These are phyloP conservation scores for Melanerpes formicivorus DNA, from an alignment of 2,113 vertebrate genomes.

Conservation along the genomic window DNA sequence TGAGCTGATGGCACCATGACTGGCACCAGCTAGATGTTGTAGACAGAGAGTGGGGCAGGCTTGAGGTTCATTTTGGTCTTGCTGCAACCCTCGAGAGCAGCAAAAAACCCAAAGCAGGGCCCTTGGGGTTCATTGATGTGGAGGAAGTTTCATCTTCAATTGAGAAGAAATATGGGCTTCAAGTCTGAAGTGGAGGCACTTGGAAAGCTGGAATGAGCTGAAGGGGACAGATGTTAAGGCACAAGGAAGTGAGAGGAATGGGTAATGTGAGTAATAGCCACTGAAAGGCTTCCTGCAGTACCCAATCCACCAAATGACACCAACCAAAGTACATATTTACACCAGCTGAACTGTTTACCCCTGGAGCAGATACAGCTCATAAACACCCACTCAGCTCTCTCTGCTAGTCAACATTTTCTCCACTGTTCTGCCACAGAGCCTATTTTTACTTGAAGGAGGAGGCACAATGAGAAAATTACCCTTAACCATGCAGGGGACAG, in stretches of 20 bases:
- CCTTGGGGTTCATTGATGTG: neutral
- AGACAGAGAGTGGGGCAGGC: neutral
- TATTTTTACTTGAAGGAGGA: neutral
- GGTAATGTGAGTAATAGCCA: neutral
- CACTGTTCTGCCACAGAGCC: neutral
- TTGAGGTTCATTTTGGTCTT: neutral
- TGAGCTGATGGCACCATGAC: neutral
- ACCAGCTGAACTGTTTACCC: conserved; percentile 42
- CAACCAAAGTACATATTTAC: conserved; percentile 5
- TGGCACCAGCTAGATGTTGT: neutral
- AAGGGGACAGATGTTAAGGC: neutral
- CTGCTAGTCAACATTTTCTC: neutral
- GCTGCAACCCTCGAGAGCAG: neutral
- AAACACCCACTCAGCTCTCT: neutral
- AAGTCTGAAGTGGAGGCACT: neutral
- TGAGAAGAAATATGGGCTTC: neutral
- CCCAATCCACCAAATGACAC: neutral
- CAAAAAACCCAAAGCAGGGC: neutral
- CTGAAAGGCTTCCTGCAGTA: neutral
- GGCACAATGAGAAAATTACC: neutral
- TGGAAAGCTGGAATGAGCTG: neutral
- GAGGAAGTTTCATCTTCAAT: neutral
- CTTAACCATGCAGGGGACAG: neutral
- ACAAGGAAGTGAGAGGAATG: neutral
- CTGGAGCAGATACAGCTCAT: neutral